Percentiles rank a stretch among this genome's conserved stretches.
Conservation (phyloP, 1,140 invertebrate genomes). For the Sitodiplosis mosellana region DNA sequence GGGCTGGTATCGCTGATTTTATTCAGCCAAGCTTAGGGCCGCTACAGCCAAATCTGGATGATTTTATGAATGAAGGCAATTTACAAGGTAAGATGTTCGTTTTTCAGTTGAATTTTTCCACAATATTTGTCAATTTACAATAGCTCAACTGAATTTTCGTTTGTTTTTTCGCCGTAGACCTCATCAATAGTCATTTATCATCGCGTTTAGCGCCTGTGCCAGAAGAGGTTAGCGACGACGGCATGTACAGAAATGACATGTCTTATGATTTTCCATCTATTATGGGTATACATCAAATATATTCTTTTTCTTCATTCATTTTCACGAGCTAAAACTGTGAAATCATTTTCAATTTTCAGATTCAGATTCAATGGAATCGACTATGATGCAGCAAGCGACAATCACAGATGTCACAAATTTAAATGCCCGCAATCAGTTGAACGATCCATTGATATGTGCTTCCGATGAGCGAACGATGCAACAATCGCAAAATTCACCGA, state of each 20-base stretch:
- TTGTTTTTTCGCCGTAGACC: slow-evolving; percentile 9
- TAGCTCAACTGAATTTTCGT: no score
- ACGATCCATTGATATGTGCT: no score
- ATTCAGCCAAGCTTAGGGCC: slow-evolving; percentile 95
- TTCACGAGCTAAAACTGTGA: no score
- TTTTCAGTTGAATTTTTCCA: neutral
- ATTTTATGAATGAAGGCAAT: slow-evolving; percentile 72
- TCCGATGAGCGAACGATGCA: no score
- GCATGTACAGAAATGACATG: slow-evolving; percentile 16
- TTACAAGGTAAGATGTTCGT: slow-evolving; percentile 46
- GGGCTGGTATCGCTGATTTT: slow-evolving; percentile 71
- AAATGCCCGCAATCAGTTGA: no score
- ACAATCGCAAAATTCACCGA: no score
- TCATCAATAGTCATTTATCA: slow-evolving; percentile 10
- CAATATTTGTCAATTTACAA: neutral
- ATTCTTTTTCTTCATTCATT: no score
- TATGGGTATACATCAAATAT: slow-evolving; percentile 4
- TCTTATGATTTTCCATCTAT: slow-evolving; percentile 18
- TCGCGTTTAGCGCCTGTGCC: slow-evolving; percentile 32
- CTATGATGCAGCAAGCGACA: no score
- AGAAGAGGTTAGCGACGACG: slow-evolving; percentile 27
- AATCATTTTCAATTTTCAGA: no score
- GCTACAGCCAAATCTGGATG: slow-evolving; percentile 90
- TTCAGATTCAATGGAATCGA: no score
- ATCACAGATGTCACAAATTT: no score